Percentiles rank a stretch among this genome's conserved stretches.
phyloP scores from a whole-genome alignment of 23 tunicate genomes.

The Halocynthia roretzi region DNA sequence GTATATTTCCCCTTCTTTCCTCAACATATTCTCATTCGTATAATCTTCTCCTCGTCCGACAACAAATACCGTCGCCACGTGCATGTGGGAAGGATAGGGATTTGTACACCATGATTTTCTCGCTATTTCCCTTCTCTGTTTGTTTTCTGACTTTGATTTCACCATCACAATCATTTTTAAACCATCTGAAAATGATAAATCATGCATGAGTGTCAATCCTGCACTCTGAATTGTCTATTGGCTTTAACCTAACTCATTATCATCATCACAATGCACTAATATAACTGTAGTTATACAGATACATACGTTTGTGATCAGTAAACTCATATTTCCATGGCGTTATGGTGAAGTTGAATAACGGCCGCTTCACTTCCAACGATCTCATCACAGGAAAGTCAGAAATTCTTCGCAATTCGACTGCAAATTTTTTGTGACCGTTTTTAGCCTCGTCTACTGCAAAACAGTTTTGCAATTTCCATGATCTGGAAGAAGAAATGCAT shows the following conservation, averaged over 20 bases:
- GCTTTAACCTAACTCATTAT: too few relatives aligned
- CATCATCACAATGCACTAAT: not conserved
- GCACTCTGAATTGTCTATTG: too few relatives aligned
- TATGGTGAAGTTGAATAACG: not conserved
- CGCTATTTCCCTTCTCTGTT: not conserved
- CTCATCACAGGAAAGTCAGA: too few relatives aligned
- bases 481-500: too few relatives aligned
- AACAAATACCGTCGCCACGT: not conserved
- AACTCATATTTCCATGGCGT: not conserved
- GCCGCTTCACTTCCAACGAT: too few relatives aligned
- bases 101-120: not conserved
- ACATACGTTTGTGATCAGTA: not conserved
- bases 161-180: not conserved
- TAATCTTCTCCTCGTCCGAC: not conserved
- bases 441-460: too few relatives aligned
- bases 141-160: slow-evolving; percentile 1
- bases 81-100: not conserved
- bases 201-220: too few relatives aligned
- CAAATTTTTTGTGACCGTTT: too few relatives aligned
- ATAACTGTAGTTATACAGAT: not conserved
- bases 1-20: not conserved
- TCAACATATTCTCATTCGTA: not conserved
- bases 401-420: too few relatives aligned
- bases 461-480: too few relatives aligned
- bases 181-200: too few relatives aligned